Evolutionary conservation across 2,797 vertebrate species (phyloP).

Genomic region (Gallirallus australis): DNA sequence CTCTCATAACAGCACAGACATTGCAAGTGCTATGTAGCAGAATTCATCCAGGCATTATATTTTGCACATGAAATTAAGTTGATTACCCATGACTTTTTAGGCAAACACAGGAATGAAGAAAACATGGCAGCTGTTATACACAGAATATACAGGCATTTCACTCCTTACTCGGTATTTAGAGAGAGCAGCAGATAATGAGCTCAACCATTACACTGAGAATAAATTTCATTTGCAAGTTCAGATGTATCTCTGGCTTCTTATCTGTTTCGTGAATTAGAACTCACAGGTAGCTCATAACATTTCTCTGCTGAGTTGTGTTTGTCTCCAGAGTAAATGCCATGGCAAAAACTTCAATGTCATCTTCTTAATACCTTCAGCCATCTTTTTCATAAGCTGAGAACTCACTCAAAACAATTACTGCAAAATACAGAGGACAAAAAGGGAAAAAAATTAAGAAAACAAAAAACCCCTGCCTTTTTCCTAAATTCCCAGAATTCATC

Average conservation of each 20-base stretch:
- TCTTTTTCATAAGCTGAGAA: background rate
- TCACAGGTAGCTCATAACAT: conserved; percentile 34
- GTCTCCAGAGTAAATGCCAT: conserved; percentile 20
- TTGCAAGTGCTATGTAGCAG: background rate
- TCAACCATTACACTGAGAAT: conserved; percentile 1
- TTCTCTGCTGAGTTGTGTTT: conserved; percentile 20
- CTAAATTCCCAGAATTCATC: background rate
- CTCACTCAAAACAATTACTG: conserved; percentile 49
- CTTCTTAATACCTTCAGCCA: conserved; percentile 30
- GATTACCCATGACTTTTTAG: conserved; percentile 57
- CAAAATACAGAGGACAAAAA: background rate
- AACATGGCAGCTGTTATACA: conserved; percentile 20
- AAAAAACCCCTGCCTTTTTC: background rate
- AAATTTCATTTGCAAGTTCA: conserved; percentile 20
- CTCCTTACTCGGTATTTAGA: background rate
- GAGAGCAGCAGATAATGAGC: conserved; percentile 26
- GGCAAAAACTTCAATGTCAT: conserved; percentile 30
- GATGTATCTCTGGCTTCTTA: background rate
- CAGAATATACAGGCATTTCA: background rate
- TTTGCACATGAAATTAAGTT: conserved; percentile 67
- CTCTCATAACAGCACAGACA: background rate
- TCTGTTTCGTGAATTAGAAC: conserved; percentile 32
- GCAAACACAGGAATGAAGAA: conserved; percentile 57
- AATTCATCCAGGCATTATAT: conserved; percentile 51
- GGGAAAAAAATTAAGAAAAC: background rate